Conservation (phyloP, 92 coral and sea anemone species). For the Siderastrea radians region DNA sequence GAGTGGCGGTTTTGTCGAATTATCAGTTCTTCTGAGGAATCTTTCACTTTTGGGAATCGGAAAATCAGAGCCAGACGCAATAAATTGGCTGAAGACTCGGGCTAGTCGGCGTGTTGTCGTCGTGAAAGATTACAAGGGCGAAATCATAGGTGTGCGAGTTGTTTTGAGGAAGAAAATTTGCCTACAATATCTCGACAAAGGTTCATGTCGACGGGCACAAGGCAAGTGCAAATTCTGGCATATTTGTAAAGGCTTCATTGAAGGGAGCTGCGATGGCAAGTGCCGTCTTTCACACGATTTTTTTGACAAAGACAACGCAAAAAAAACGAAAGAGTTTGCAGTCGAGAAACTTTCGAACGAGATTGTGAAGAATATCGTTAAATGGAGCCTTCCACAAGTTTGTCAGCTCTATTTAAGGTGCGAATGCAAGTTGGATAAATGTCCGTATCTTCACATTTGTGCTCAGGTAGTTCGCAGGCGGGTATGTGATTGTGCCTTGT, state of each 20-base stretch:
- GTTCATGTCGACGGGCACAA: conserved; percentile 23
- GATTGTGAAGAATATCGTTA: conserved; percentile 12
- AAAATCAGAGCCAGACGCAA: conserved; percentile 16
- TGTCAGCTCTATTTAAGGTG: conserved; percentile 46
- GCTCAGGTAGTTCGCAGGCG: conserved; percentile 17
- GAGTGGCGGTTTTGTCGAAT: conserved; percentile 43
- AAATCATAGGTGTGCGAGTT: conserved; percentile 37
- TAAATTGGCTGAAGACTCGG: conserved; percentile 37
- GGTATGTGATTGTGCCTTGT: conserved; percentile 28
- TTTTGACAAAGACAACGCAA: conserved; percentile 34
- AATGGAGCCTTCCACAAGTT: conserved; percentile 59
- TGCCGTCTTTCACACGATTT: conserved; percentile 53
- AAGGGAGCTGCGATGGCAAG: conserved; percentile 40
- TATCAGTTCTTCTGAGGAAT: conserved; percentile 29
- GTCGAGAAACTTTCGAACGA: conserved; percentile 33
- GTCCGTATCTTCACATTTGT: conserved; percentile 63
- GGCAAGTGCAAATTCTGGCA: conserved; percentile 56
- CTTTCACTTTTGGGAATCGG: conserved; percentile 47
- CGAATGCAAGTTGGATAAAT: conserved; percentile 37
- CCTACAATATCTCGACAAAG: conserved; percentile 41
- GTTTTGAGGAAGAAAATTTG: conserved; percentile 54
- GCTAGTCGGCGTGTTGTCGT: conserved; percentile 23
- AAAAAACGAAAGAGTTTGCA: conserved; percentile 20
- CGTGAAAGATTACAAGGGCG: conserved; percentile 39
- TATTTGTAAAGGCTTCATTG: conserved; percentile 65